A percentile compares a stretch with the other conserved stretches of the same genome.
Conservation (phyloP, 1,140 invertebrate genomes). For the Sitobion miscanthi region DNA sequence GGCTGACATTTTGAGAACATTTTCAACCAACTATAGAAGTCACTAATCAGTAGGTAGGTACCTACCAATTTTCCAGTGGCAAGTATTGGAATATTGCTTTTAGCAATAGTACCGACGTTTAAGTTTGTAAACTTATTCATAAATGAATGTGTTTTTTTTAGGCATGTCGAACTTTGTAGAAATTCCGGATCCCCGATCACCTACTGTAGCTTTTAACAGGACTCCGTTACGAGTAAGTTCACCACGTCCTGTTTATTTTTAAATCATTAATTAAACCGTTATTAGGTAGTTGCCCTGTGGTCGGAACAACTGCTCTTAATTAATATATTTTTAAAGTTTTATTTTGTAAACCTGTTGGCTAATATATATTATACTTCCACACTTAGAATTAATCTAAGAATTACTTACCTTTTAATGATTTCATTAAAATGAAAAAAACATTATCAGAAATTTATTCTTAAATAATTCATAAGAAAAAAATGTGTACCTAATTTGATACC, state of each 20-base stretch:
- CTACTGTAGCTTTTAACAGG: constrained; percentile 24
- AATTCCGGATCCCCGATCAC: constrained; percentile 33
- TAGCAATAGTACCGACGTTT: background rate
- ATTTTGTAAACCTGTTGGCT: background rate
- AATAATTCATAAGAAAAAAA: too few species aligned
- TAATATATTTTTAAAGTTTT: background rate
- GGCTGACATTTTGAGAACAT: background rate
- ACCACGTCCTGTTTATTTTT: background rate
- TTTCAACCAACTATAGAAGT: background rate
- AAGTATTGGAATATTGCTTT: background rate
- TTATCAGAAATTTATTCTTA: background rate
- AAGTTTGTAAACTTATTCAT: background rate
- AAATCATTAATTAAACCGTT: background rate
- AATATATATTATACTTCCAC: too few species aligned
- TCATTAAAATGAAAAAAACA: background rate
- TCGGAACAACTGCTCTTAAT: background rate
- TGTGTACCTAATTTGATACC: background rate
- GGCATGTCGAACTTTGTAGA: constrained; percentile 21
- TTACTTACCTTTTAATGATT: background rate
- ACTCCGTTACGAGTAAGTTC: constrained; percentile 47
- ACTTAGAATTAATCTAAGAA: background rate
- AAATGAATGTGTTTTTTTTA: background rate
- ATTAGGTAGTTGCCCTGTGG: background rate
- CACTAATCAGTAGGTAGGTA: background rate
- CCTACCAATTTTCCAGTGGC: background rate